Percentiles rank a stretch among this genome's conserved stretches.
These are phyloP conservation scores for Turritopsis dohrnii DNA, from an alignment of 30 jellyfish, hydroid and myxozoan genomes.

Conservation along the genomic window DNA sequence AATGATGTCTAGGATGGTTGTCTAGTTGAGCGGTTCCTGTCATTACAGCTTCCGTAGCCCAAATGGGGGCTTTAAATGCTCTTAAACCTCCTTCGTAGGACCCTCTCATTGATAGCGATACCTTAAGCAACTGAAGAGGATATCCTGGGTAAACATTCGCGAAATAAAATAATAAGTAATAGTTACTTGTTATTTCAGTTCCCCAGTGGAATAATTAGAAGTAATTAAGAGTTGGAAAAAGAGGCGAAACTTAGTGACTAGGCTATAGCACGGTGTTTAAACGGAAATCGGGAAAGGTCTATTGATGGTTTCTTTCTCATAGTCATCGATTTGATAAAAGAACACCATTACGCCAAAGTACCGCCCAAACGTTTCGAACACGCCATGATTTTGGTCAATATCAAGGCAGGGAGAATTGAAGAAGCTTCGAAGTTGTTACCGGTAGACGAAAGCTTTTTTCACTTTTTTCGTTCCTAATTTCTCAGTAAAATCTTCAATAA, in stretches of 20 bases:
- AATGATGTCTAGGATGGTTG: neutral
- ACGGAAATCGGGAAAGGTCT: no score
- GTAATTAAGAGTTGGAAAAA: no score
- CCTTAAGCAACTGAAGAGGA: neutral
- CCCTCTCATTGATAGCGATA: neutral
- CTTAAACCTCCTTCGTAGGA: neutral
- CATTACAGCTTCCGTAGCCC: neutral
- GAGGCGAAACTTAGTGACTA: no score
- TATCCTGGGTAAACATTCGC: neutral
- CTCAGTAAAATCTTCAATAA: neutral
- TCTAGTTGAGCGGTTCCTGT: neutral
- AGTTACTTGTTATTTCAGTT: no score
- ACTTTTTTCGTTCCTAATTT: neutral
- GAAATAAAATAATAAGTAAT: neutral
- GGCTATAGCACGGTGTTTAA: no score
- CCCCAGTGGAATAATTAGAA: no score
- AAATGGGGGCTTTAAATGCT: neutral
- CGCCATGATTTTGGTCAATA: constrained; percentile 12
- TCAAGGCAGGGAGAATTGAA: constrained; percentile 28
- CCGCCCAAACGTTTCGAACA: constrained; percentile 21
- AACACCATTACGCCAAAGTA: constrained; percentile 18
- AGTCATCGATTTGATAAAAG: constrained; percentile 24
- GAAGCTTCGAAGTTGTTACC: constrained; percentile 24
- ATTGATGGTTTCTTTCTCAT: neutral
- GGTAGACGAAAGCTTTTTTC: neutral